A percentile compares a stretch with the other conserved stretches of the same genome.
These are phyloP conservation scores for Andrena flavipes DNA, from an alignment of 2,888 invertebrate genomes.

Conservation along the genomic window DNA sequence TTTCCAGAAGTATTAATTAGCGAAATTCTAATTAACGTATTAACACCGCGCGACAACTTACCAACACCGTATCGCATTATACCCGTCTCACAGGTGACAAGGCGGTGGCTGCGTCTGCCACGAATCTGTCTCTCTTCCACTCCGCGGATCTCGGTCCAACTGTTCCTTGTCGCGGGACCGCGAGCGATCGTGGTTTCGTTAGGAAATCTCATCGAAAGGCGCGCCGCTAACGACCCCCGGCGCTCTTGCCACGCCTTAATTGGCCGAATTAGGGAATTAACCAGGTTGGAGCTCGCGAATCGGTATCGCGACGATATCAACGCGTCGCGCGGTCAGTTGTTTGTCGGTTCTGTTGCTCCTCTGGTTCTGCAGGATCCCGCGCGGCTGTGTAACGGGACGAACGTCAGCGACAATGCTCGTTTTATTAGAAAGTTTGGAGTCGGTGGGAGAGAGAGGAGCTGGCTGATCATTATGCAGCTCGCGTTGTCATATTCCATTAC, in stretches of 20 bases:
- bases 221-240: constrained; percentile 3
- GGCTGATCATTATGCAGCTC: constrained; percentile 81
- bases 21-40: constrained; percentile 59
- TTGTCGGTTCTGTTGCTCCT: background rate
- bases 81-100: constrained; percentile 22
- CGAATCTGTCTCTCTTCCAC: constrained; percentile 11
- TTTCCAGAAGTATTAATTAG: constrained; percentile 55
- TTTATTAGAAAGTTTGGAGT: constrained; percentile 78
- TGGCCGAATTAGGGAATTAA: background rate
- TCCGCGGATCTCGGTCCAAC: constrained; percentile 1
- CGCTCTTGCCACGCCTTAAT: constrained; percentile 3
- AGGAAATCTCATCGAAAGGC: constrained; percentile 9
- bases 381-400: constrained; percentile 18
- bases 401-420: constrained; percentile 76
- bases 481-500: constrained; percentile 83
- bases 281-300: background rate
- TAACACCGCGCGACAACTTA: constrained; percentile 38
- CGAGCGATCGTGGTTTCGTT: constrained; percentile 14
- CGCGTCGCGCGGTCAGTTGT: constrained; percentile 5
- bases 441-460: constrained; percentile 36
- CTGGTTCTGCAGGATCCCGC: background rate
- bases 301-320: background rate
- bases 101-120: constrained; percentile 12
- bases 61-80: constrained; percentile 34
- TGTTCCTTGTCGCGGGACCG: background rate